Evolutionary conservation across 2,797 vertebrate genomes (phyloP).

Genomic region (Syndactyla subalaris): DNA sequence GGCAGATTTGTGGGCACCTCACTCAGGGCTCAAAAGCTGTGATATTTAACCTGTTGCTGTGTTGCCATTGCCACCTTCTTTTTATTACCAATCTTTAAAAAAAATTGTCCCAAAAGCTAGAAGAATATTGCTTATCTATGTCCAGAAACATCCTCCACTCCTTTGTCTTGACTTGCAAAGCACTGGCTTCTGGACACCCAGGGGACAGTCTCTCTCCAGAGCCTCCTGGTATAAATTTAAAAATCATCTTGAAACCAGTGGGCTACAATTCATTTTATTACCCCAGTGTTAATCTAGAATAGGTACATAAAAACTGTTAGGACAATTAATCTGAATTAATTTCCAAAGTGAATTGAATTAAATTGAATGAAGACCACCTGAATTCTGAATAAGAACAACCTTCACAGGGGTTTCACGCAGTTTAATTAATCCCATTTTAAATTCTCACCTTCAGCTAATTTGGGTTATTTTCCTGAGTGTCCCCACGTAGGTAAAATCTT

Average conservation of each 20-base stretch:
- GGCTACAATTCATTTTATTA: slow-evolving; percentile 44
- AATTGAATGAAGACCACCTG: slow-evolving; percentile 68
- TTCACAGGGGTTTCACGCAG: slow-evolving; percentile 45
- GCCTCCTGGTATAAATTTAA: slow-evolving; percentile 1
- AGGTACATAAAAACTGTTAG: slow-evolving; percentile 49
- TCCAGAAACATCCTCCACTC: background rate
- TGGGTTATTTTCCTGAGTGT: slow-evolving; percentile 65
- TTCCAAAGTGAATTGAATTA: slow-evolving; percentile 65
- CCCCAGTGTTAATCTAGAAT: slow-evolving; percentile 30
- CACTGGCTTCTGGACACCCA: background rate
- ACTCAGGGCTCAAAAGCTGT: background rate
- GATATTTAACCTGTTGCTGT: background rate
- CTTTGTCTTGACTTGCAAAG: background rate
- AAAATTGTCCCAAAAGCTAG: background rate
- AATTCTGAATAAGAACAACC: slow-evolving; percentile 69
- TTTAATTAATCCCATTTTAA: slow-evolving; percentile 70
- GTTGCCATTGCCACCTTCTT: background rate
- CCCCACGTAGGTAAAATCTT: slow-evolving; percentile 34
- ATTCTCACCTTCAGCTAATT: slow-evolving; percentile 66
- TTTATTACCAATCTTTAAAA: background rate
- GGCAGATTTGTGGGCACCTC: background rate
- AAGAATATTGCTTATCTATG: background rate
- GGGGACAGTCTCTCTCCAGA: background rate
- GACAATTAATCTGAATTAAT: slow-evolving; percentile 69
- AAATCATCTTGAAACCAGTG: slow-evolving; percentile 39